Percentiles rank a stretch among this genome's conserved stretches.
Evolutionary conservation across 1,140 invertebrate species (phyloP).

Genomic region (Bactericera cockerelli): DNA sequence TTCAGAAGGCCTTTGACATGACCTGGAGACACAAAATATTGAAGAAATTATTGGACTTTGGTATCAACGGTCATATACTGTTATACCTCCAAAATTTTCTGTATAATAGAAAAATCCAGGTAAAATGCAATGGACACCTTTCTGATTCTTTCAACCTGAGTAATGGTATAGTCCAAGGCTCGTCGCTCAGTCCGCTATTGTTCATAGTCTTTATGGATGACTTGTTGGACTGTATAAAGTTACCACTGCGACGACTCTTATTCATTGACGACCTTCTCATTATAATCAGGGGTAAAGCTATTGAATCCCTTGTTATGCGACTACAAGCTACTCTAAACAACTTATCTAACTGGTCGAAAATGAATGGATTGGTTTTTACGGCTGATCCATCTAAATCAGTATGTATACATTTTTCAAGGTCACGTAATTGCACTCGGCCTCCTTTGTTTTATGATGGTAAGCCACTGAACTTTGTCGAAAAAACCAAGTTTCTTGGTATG

Average conservation of each 20-base stretch:
- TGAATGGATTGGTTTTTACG: constrained; percentile 1
- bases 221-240: neutral
- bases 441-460: neutral
- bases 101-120: constrained; percentile 8
- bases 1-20: constrained; percentile 9
- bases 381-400: neutral
- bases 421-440: neutral
- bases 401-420: neutral
- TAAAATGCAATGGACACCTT: neutral
- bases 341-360: neutral
- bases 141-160: neutral
- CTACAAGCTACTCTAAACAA: constrained; percentile 1
- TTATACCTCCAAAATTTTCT: neutral
- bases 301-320: neutral
- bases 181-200: constrained; percentile 7
- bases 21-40: constrained; percentile 3
- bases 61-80: neutral
- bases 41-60: neutral
- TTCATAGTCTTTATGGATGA: constrained; percentile 9
- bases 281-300: neutral
- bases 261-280: constrained; percentile 12
- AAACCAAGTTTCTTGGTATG: neutral
- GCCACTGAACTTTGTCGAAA: neutral
- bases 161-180: constrained; percentile 14
- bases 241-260: neutral